Evolutionary conservation across 2,113 vertebrate genomes (phyloP), one percentile per base, ranked within the genome.

Genomic region (Antechinus flavipes): DNA sequence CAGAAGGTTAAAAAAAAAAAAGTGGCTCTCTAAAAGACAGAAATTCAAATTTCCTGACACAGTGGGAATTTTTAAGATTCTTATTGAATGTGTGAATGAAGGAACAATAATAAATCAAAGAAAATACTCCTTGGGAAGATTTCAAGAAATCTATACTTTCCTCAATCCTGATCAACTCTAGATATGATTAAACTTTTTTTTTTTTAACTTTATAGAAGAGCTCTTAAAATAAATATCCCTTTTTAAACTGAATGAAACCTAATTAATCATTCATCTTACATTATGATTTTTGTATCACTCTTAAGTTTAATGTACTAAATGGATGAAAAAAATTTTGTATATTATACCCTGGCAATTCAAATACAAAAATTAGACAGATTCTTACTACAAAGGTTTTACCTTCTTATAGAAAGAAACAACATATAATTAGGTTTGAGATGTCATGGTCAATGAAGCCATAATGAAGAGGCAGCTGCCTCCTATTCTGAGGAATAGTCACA

Each of bases 81-180:
- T 95, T 94, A 52, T 27, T 94, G 91, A 91, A 93, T n/a, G 84
- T 10, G 91, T 90, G 93, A 23, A 90, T 94, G 46, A 97, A 50
- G 76, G 93, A 96, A 25, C 27, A 84, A 14, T 91, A 50, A 89
- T 92, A 95, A 68, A 9, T n/a, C 89, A 95, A 91, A 89, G 93
- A 90, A 89, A 27, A 55, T 91, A 91, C 56, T 94, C 25, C 91
- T 1, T 24, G 19, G 50, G 91, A 90, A 90, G 2, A 0, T 53
- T 95, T 92, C 7, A 30, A 93, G 91, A 90, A 68, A 53, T 94
- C 91, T 93, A 93, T 96, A 10, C 91, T 95, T 76, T n/a, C 10
- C 52, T 94, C 96, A 76, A 93, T 94, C 97, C 90, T 91, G 92
- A 53, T 50, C 14, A 50, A 24, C 92, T 91, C 7, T 50, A 68